A percentile compares a stretch with the other conserved stretches of the same genome.
Conservation (phyloP, 2,113 vertebrate genomes). For the Phasianus colchicus region DNA sequence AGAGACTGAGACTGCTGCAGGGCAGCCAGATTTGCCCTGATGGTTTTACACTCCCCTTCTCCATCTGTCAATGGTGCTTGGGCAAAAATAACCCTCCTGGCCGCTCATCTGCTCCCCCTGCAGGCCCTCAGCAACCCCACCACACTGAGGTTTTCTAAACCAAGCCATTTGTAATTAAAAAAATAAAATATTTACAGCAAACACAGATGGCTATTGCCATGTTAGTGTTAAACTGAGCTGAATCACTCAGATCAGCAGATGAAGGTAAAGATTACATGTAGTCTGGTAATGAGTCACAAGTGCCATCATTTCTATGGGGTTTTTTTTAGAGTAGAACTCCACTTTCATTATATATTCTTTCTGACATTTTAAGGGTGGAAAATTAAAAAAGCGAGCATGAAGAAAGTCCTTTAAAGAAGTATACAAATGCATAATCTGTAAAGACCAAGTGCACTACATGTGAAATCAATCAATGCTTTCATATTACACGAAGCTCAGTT, state of each 20-base stretch:
- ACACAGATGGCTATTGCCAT: slow-evolving; percentile 70
- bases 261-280: slow-evolving; percentile 39
- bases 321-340: slow-evolving; percentile 2
- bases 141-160: neutral
- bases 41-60: neutral
- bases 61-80: neutral
- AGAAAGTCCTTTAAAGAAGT: neutral
- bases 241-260: slow-evolving; percentile 63
- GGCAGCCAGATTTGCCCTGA: neutral
- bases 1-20: neutral
- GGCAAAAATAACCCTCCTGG: neutral
- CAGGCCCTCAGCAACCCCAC: neutral
- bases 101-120: neutral
- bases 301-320: neutral
- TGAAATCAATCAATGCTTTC: slow-evolving; percentile 63
- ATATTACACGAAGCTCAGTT: slow-evolving; percentile 52
- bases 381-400: neutral
- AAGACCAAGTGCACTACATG: slow-evolving; percentile 14
- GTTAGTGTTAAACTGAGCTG: slow-evolving; percentile 57
- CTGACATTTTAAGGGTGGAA: slow-evolving; percentile 51
- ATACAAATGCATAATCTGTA: slow-evolving; percentile 20
- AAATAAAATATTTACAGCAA: slow-evolving; percentile 71
- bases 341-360: slow-evolving; percentile 25
- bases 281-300: slow-evolving; percentile 65
- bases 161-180: slow-evolving; percentile 64